These are phyloP conservation scores for Emys orbicularis DNA, from an alignment of 2,797 vertebrate species.

Conservation along the genomic window DNA sequence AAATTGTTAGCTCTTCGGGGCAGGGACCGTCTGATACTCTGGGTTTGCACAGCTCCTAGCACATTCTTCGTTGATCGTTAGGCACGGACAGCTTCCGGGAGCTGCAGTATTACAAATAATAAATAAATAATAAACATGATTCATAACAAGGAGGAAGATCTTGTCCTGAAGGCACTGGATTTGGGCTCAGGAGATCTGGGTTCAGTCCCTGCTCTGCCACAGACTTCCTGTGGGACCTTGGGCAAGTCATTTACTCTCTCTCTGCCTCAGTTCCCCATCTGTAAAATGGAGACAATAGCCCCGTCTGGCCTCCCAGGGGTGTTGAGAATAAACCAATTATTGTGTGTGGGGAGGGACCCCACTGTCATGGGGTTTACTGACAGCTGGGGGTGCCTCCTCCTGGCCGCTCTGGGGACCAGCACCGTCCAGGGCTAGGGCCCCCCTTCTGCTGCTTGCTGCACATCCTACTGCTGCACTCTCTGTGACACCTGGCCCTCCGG, in stretches of 20 bases:
- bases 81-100: neutral
- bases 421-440: neutral
- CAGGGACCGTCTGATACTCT: neutral
- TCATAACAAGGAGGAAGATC: neutral
- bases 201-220: neutral
- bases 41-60: neutral
- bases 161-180: neutral
- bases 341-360: too few species aligned
- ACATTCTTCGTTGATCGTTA: neutral
- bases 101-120: neutral
- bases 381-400: too few species aligned
- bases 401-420: neutral
- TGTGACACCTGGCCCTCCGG: neutral
- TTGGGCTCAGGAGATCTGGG: neutral
- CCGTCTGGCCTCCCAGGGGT: neutral
- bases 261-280: neutral
- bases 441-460: neutral
- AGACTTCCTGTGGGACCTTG: neutral
- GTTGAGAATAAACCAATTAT: neutral
- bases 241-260: neutral
- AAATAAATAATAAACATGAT: neutral
- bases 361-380: too few species aligned
- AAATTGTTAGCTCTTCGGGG: neutral
- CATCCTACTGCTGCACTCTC: neutral
- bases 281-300: neutral